Conservation (phyloP, 2,888 invertebrate species). For the Pollenia amentaria region DNA sequence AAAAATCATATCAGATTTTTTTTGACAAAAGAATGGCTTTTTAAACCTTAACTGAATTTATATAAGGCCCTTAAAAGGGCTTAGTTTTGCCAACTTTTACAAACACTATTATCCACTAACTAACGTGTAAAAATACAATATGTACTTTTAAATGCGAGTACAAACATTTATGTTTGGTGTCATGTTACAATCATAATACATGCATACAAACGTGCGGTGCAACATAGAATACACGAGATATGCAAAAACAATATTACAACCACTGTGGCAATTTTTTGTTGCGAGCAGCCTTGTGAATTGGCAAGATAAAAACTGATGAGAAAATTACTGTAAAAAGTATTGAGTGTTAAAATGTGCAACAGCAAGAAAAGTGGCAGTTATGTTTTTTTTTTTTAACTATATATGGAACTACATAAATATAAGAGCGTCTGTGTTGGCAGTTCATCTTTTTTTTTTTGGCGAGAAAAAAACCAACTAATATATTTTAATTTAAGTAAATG, state of each 20-base stretch:
- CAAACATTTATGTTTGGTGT: conserved; percentile 42
- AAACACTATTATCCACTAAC: not conserved
- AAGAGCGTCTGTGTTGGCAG: too few relatives aligned
- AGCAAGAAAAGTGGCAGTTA: not conserved
- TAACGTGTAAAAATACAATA: conserved; percentile 12
- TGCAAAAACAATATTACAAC: conserved; percentile 30
- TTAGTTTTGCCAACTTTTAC: not conserved
- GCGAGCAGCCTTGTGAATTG: conserved; percentile 2
- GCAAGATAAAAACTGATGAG: conserved; percentile 3
- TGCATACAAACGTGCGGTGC: conserved; percentile 24
- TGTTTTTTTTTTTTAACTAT: too few relatives aligned
- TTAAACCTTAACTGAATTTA: not conserved
- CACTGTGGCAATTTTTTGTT: conserved; percentile 31
- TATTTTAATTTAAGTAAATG: too few relatives aligned
- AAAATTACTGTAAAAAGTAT: conserved; percentile 43
- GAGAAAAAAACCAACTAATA: too few relatives aligned
- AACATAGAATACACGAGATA: not conserved
- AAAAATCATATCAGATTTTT: too few relatives aligned
- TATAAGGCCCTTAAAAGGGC: not conserved
- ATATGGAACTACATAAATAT: too few relatives aligned
- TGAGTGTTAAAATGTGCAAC: conserved; percentile 16
- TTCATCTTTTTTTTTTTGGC: too few relatives aligned
- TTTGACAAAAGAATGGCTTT: too few relatives aligned
- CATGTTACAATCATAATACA: conserved; percentile 43
- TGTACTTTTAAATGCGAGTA: conserved; percentile 1